Conservation (phyloP, 2,797 vertebrate genomes). For the Anniella stebbinsi region DNA sequence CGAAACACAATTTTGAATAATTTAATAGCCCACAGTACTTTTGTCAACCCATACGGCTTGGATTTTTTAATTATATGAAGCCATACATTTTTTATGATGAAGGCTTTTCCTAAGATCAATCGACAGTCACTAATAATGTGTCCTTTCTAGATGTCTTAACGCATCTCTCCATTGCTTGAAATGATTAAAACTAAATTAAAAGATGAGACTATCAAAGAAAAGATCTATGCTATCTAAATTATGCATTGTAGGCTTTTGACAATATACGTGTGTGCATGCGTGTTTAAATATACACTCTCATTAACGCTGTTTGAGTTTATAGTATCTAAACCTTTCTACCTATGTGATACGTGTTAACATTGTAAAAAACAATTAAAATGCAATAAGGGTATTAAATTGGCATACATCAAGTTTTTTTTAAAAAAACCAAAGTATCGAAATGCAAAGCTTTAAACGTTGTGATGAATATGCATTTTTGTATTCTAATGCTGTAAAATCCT, state of each 20-base stretch:
- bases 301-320: constrained; percentile 46
- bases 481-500: not conserved
- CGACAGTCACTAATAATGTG: constrained; percentile 69
- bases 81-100: constrained; percentile 81
- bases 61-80: constrained; percentile 80
- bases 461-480: constrained; percentile 20
- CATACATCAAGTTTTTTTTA: constrained; percentile 21
- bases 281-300: not conserved
- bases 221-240: constrained; percentile 51
- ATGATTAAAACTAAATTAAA: constrained; percentile 72
- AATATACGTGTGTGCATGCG: constrained; percentile 26
- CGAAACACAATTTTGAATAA: constrained; percentile 84
- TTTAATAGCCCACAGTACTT: constrained; percentile 81
- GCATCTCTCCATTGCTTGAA: constrained; percentile 64
- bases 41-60: constrained; percentile 71
- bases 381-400: constrained; percentile 41
- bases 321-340: constrained; percentile 23
- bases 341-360: constrained; percentile 38
- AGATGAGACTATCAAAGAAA: constrained; percentile 59
- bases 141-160: constrained; percentile 69
- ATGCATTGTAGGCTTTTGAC: constrained; percentile 53
- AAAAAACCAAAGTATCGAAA: constrained; percentile 10
- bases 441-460: constrained; percentile 31
- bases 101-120: constrained; percentile 75
- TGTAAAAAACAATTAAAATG: constrained; percentile 39